Conservation (phyloP, 2,797 vertebrate species). For the Parambassis ranga region DNA sequence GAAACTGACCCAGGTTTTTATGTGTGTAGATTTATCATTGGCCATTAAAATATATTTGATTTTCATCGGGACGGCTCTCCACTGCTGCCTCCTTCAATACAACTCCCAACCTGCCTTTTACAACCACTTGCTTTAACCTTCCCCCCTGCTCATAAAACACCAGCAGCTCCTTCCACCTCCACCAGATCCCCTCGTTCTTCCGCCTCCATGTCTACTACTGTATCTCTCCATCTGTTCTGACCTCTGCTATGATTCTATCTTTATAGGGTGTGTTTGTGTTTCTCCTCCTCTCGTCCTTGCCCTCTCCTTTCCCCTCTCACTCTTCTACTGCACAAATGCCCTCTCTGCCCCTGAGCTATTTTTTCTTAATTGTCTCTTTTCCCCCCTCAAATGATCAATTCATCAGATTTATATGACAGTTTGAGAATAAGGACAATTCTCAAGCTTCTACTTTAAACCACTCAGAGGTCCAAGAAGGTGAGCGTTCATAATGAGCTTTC, state of each 20-base stretch:
- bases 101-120: conserved; percentile 58
- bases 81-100: conserved; percentile 47
- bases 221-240: conserved; percentile 54
- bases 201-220: conserved; percentile 22
- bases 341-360: conserved; percentile 42
- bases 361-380: conserved; percentile 49
- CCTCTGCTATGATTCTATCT: conserved; percentile 61
- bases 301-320: conserved; percentile 15
- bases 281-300: conserved; percentile 37
- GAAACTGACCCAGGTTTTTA: conserved; percentile 52
- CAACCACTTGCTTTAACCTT: conserved; percentile 72
- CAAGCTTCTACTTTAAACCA: conserved; percentile 2
- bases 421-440: conserved; percentile 23
- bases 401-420: conserved; percentile 48
- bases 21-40: conserved; percentile 71
- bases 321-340: conserved; percentile 26
- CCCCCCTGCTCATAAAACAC: conserved; percentile 63
- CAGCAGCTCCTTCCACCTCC: conserved; percentile 39
- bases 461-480: conserved; percentile 18
- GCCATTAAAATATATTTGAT: conserved; percentile 79
- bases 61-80: conserved; percentile 55
- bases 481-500: conserved; percentile 11
- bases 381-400: conserved; percentile 53
- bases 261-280: conserved; percentile 37
- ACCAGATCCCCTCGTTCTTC: conserved; percentile 1